Percentiles rank a stretch among this genome's conserved stretches.
Conservation (phyloP, 2,113 vertebrate genomes). For the Ellobius talpinus region DNA sequence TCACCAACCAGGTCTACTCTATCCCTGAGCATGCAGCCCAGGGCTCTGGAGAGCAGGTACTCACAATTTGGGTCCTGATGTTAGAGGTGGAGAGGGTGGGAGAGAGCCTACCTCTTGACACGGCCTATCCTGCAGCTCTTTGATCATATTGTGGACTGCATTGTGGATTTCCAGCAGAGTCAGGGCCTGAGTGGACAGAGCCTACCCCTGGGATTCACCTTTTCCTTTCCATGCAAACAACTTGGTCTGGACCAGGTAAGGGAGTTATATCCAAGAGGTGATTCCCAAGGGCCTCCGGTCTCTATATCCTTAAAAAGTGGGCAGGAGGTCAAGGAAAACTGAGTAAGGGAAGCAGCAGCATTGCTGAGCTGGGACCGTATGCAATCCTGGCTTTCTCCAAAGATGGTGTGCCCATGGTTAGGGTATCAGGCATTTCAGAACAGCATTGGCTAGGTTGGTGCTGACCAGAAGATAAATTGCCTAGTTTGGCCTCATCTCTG, state of each 20-base stretch:
- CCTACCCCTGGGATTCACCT: slow-evolving; percentile 88
- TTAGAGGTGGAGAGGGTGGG: neutral
- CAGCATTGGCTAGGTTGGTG: neutral
- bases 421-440: neutral
- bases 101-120: neutral
- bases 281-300: neutral
- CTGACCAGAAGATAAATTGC: neutral
- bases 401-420: neutral
- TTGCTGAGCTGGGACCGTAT: neutral
- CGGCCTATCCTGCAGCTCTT: slow-evolving; percentile 84
- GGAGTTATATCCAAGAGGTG: neutral
- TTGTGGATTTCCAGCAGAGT: slow-evolving; percentile 86
- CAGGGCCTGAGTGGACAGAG: slow-evolving; percentile 74
- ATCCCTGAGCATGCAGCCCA: slow-evolving; percentile 86
- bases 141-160: slow-evolving; percentile 87
- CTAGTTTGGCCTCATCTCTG: too few species aligned
- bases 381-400: neutral
- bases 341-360: neutral
- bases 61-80: neutral
- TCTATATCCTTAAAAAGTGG: neutral
- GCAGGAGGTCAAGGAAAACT: neutral
- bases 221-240: slow-evolving; percentile 90
- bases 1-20: slow-evolving; percentile 87
- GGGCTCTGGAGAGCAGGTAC: slow-evolving; percentile 85
- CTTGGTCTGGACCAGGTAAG: slow-evolving; percentile 88